phyloP scores from a whole-genome alignment of 2,888 invertebrate species.

The Caenorhabditis macrosperma region DNA sequence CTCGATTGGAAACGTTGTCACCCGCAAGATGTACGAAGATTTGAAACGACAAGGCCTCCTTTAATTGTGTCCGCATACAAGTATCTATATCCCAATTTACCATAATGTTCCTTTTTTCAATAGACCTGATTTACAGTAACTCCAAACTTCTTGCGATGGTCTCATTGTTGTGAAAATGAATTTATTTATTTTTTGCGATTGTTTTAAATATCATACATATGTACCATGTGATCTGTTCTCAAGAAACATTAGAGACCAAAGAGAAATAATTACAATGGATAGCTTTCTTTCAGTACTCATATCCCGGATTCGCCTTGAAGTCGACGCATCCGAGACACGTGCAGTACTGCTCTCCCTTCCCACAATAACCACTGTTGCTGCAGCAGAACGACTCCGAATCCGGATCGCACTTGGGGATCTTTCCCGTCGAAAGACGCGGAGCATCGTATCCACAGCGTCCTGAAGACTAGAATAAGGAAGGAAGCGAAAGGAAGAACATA shows the following conservation, averaged over 20 bases:
- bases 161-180: slow-evolving; percentile 13
- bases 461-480: slow-evolving; percentile 8
- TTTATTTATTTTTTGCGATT: background rate
- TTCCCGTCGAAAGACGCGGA: slow-evolving; percentile 69
- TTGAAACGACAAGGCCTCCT: slow-evolving; percentile 96
- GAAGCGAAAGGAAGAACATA: slow-evolving; percentile 2
- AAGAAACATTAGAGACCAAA: background rate
- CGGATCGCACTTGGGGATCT: slow-evolving; percentile 73
- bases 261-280: slow-evolving; percentile 1
- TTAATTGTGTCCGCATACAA: slow-evolving; percentile 83
- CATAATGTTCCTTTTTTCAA: slow-evolving; percentile 9
- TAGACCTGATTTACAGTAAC: slow-evolving; percentile 1
- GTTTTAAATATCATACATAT: too few species aligned
- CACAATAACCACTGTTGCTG: slow-evolving; percentile 71
- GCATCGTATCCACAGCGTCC: slow-evolving; percentile 76
- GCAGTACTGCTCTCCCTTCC: slow-evolving; percentile 71
- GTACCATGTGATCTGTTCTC: too few species aligned
- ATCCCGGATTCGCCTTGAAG: slow-evolving; percentile 64
- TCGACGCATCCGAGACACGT: slow-evolving; percentile 70
- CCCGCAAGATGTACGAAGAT: slow-evolving; percentile 97
- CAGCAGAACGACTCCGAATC: slow-evolving; percentile 68
- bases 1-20: slow-evolving; percentile 97
- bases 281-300: slow-evolving; percentile 50
- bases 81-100: slow-evolving; percentile 6
- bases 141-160: slow-evolving; percentile 18